phyloP scores from a whole-genome alignment of 2,113 vertebrate genomes.

The Pyrgilauda ruficollis region DNA sequence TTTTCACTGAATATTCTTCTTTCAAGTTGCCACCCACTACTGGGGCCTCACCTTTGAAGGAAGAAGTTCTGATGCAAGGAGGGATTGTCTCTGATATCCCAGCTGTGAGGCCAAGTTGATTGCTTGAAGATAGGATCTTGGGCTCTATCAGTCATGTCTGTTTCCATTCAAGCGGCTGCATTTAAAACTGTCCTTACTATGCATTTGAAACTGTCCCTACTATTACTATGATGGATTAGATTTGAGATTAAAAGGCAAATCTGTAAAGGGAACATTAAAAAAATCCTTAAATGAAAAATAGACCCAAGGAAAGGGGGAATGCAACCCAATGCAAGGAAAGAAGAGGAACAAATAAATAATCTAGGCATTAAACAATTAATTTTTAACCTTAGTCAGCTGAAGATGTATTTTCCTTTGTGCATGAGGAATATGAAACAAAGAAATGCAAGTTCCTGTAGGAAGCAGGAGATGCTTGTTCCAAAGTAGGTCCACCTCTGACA shows the following conservation, averaged over 20 bases:
- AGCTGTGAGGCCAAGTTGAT: neutral
- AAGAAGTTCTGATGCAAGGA: neutral
- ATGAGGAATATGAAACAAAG: neutral
- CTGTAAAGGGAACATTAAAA: neutral
- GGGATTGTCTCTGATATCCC: neutral
- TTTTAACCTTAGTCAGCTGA: neutral
- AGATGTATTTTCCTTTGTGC: neutral
- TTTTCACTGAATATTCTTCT: neutral
- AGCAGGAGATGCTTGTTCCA: neutral
- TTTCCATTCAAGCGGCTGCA: neutral
- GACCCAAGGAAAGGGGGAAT: neutral
- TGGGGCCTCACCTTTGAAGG: neutral
- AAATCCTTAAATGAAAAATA: neutral
- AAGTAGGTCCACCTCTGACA: neutral
- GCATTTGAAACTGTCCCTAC: neutral
- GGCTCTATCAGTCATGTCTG: neutral
- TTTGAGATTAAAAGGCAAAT: constrained; percentile 12
- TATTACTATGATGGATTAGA: neutral
- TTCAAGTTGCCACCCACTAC: neutral
- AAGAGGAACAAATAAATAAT: neutral
- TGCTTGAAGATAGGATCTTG: neutral
- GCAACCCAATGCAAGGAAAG: neutral
- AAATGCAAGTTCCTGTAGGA: neutral
- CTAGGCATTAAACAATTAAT: neutral
- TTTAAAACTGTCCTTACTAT: neutral